phyloP scores from a whole-genome alignment of 2,113 vertebrate genomes.

The Cololabis saira region DNA sequence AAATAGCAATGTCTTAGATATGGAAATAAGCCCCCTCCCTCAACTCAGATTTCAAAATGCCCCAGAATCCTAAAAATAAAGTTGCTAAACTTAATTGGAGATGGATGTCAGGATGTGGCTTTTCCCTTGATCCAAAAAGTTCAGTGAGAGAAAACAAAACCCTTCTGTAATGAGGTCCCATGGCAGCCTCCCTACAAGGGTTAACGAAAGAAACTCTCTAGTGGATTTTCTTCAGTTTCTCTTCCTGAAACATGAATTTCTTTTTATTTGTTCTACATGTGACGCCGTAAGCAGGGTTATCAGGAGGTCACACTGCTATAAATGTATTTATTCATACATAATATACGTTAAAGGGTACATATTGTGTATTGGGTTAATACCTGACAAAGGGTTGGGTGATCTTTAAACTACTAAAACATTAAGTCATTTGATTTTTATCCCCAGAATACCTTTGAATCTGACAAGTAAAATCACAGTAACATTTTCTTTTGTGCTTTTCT shows the following conservation, averaged over 20 bases:
- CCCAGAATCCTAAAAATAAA: slow-evolving; percentile 29
- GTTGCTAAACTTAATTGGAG: slow-evolving; percentile 18
- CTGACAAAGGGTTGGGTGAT: background rate
- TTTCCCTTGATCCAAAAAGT: slow-evolving; percentile 24
- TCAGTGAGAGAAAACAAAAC: slow-evolving; percentile 17
- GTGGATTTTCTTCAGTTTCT: slow-evolving; percentile 32
- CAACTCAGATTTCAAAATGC: slow-evolving; percentile 29
- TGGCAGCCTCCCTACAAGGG: slow-evolving; percentile 22
- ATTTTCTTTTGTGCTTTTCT: background rate
- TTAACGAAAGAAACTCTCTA: slow-evolving; percentile 30
- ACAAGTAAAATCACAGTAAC: background rate
- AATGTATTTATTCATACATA: background rate
- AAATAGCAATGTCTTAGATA: slow-evolving; percentile 18
- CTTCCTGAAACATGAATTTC: slow-evolving; percentile 13
- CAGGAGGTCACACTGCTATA: slow-evolving; percentile 1
- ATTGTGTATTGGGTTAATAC: background rate
- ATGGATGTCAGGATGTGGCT: slow-evolving; percentile 12
- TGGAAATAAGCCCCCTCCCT: slow-evolving; percentile 42
- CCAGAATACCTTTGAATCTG: background rate
- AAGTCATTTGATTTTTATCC: background rate
- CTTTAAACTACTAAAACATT: background rate
- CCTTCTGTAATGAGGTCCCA: slow-evolving; percentile 69
- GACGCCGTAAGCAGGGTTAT: slow-evolving; percentile 2
- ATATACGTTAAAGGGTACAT: too few relatives aligned
- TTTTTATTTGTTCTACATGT: slow-evolving; percentile 18